Percentiles rank a stretch among this genome's conserved stretches.
Conservation (phyloP, 2,797 vertebrate genomes). For the Nothura maculosa region DNA sequence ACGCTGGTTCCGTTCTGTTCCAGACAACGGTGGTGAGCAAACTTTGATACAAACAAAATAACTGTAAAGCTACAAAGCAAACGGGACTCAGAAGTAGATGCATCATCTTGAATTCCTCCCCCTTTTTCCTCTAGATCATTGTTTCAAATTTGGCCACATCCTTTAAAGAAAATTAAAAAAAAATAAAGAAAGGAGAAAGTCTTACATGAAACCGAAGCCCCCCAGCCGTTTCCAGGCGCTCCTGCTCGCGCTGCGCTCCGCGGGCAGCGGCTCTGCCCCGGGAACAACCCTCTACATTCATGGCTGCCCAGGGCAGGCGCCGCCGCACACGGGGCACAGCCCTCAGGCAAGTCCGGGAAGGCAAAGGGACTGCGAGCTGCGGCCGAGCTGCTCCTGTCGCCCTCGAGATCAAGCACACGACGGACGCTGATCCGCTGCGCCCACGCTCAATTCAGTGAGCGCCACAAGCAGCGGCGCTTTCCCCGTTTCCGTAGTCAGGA, state of each 20-base stretch:
- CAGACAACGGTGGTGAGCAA: not conserved
- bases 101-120: not conserved
- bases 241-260: not conserved
- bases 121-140: not conserved
- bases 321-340: accelerated
- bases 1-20: constrained; percentile 61
- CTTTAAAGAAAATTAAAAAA: not conserved
- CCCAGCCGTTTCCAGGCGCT: constrained; percentile 46
- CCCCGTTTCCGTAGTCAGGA: accelerated
- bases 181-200: not conserved
- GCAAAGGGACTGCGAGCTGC: not conserved
- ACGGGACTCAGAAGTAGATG: not conserved
- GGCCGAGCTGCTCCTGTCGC: not conserved
- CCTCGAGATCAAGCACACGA: not conserved
- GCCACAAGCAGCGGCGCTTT: not conserved
- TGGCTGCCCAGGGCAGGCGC: not conserved
- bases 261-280: not conserved
- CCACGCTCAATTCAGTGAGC: accelerated
- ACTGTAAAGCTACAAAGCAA: constrained; percentile 20
- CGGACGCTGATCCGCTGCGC: not conserved
- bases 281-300: constrained; percentile 3
- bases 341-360: not conserved
- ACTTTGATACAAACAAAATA: not conserved
- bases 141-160: constrained; percentile 11
- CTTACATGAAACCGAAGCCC: constrained; percentile 41